Evolutionary conservation across 2,797 vertebrate species (phyloP), one percentile per base, ranked within the genome.

Genomic region (Orientallactaga sibirica): DNA sequence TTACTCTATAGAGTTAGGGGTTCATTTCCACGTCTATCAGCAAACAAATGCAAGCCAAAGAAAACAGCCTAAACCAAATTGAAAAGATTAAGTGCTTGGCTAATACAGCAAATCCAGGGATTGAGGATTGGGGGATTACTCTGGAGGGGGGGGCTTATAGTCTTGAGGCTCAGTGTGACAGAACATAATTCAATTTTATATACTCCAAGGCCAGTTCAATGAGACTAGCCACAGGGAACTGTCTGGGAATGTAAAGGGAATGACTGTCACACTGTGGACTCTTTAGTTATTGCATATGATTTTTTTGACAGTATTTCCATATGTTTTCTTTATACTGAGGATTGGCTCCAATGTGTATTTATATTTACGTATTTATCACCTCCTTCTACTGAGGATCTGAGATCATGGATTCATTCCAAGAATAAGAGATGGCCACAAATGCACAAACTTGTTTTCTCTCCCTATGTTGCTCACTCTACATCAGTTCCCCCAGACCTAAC

Each of bases 241-340:
- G 11, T 14, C n/a, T 62, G 20, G 33, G 5, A 25, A 64, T 1
- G 1, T 1, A 33, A 37, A 4, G 14, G 76, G 20, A 81, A 10
- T 58, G 80, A 25, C 96, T 94, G 93, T 97, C 94, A 33, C 96
- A 20, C 4, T 0, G 97, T 96, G 97, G 97, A 64, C 14, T 25
- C 8, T 41, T 0, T 0, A 24, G 73, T 68, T 82, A 11, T 75
- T 95, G 70, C 94, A 92, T 0, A 52, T 2, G 25, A 10, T 33
- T 58, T 87, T 85, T 87, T 85, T 11, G 1, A 16, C 75, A 80
- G 80, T 18, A 55, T 81, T 20, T 83, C 41, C 74, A 16, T 16
- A 27, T 58, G 43, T 68, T 41, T 92, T 90, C 33, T 92, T 81
- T 25, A 43, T n/a, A 33, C 18, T 58, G 71, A 58, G 4, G 19